These are phyloP conservation scores for Rhabdomys pumilio DNA, from an alignment of 2,797 vertebrate species.

Conservation along the genomic window DNA sequence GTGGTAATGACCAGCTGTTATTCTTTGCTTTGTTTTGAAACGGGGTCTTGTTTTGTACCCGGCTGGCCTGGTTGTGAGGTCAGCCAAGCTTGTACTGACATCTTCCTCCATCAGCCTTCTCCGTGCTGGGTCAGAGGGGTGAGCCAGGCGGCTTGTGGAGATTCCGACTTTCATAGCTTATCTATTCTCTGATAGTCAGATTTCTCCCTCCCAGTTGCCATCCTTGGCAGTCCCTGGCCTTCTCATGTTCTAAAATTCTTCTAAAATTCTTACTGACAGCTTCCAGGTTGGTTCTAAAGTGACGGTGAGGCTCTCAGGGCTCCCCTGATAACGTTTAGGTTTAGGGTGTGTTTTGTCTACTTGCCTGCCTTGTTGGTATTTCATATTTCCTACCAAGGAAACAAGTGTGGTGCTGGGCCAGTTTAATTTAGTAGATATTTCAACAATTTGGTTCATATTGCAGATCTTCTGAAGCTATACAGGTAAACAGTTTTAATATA, in stretches of 20 bases:
- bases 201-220: not conserved
- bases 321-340: not conserved
- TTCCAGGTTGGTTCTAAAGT: conserved; percentile 25
- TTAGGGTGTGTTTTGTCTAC: conserved; percentile 55
- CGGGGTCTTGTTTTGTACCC: not conserved
- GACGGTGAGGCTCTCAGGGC: not conserved
- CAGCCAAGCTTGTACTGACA: not conserved
- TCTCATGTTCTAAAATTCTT: not conserved
- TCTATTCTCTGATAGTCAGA: not conserved
- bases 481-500: conserved; percentile 59
- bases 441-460: conserved; percentile 36
- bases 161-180: not conserved
- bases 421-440: conserved; percentile 42
- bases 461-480: conserved; percentile 48
- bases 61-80: not conserved
- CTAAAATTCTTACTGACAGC: not conserved
- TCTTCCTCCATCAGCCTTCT: not conserved
- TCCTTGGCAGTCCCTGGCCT: not conserved
- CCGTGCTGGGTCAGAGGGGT: not conserved
- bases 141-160: not conserved
- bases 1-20: not conserved
- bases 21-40: not conserved
- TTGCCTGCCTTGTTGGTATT: conserved; percentile 27
- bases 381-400: conserved; percentile 62
- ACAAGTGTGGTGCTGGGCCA: not conserved